These are phyloP conservation scores for Bombus confusus DNA, from an alignment of 1,140 invertebrate species.

Conservation along the genomic window DNA sequence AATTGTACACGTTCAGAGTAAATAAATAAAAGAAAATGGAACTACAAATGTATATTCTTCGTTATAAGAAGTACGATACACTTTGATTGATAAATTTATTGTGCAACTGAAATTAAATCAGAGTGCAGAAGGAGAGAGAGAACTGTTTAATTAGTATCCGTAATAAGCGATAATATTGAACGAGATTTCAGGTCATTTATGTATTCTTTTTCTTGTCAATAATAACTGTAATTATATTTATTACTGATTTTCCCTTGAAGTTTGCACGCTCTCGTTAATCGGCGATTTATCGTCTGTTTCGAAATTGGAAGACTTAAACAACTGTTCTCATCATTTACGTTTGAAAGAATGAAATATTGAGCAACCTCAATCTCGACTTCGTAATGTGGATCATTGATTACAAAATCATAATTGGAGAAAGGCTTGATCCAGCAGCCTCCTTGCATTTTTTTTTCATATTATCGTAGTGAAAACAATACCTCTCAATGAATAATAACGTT, in stretches of 20 bases:
- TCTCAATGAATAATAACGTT: background rate
- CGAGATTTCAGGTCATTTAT: background rate
- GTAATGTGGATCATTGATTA: background rate
- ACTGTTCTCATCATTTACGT: background rate
- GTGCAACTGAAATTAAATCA: too few relatives aligned
- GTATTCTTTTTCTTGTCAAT: background rate
- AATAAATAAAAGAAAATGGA: background rate
- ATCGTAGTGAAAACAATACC: background rate
- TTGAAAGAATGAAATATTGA: background rate
- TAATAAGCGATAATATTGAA: background rate
- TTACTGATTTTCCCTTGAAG: too few relatives aligned
- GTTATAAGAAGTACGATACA: background rate
- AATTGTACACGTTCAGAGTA: background rate
- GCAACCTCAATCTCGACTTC: background rate
- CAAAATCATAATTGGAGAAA: background rate
- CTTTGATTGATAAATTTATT: background rate
- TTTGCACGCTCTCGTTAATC: background rate
- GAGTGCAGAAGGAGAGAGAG: background rate
- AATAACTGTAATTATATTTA: conserved; percentile 13
- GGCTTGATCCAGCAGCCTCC: too few relatives aligned
- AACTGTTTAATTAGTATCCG: background rate
- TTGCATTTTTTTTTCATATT: background rate
- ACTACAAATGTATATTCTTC: background rate
- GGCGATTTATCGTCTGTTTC: background rate
- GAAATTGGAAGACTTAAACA: background rate